Evolutionary conservation across 2,113 vertebrate genomes (phyloP).

Genomic region (Chloebia gouldiae): DNA sequence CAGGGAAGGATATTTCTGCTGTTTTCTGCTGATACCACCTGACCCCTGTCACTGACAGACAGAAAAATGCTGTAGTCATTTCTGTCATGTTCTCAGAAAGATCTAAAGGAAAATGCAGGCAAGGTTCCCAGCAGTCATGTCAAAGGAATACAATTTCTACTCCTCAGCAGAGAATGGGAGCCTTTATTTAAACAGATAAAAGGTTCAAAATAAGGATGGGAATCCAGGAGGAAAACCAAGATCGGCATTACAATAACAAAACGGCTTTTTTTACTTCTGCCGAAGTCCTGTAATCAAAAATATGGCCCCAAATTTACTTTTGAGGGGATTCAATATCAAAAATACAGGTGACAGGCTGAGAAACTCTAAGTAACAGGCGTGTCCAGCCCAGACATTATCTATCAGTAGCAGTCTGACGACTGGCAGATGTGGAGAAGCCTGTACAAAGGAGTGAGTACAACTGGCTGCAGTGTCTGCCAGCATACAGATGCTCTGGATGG

Average conservation of each 20-base stretch:
- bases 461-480: not conserved
- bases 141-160: not conserved
- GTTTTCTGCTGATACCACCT: not conserved
- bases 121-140: not conserved
- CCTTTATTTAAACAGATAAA: not conserved
- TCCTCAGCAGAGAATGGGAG: not conserved
- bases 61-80: not conserved
- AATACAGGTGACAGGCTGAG: not conserved
- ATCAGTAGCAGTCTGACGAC: not conserved
- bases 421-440: slow-evolving; percentile 18
- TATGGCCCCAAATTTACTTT: not conserved
- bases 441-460: not conserved
- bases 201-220: not conserved
- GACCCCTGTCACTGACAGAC: not conserved
- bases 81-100: not conserved
- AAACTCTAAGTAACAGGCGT: not conserved
- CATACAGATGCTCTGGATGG: not conserved
- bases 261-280: not conserved
- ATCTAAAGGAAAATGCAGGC: not conserved
- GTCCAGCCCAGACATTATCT: not conserved
- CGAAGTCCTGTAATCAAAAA: not conserved
- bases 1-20: not conserved
- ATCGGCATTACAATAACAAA: not conserved
- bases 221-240: not conserved
- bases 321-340: not conserved